phyloP scores from a whole-genome alignment of 2,888 invertebrate genomes.

The Stictocephala bisonia region DNA sequence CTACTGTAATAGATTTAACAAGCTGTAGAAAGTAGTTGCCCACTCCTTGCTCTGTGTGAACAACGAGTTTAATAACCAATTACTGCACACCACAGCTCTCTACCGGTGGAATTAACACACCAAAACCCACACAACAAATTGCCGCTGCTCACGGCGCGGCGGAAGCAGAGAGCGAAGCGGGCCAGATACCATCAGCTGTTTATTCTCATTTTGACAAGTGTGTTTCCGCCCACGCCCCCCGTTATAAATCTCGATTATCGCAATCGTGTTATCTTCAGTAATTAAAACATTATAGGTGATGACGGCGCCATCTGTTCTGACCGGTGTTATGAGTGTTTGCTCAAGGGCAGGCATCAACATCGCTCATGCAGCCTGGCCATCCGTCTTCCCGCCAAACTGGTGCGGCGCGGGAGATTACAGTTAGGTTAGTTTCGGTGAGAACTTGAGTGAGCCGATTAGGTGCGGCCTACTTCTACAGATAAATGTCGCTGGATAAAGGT shows the following conservation, averaged over 20 bases:
- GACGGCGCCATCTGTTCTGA: not conserved
- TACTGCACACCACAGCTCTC: too few species aligned
- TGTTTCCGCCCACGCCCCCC: not conserved
- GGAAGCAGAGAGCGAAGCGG: conserved; percentile 19
- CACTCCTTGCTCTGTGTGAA: conserved; percentile 1
- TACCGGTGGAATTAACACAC: conserved; percentile 26
- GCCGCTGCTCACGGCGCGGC: conserved; percentile 1
- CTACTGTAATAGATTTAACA: too few species aligned
- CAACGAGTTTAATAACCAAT: conserved; percentile 11
- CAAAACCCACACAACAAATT: conserved; percentile 39
- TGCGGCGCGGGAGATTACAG: too few species aligned
- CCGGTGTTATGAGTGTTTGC: too few species aligned
- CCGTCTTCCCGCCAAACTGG: too few species aligned
- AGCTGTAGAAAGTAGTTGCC: not conserved
- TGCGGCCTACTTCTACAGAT: too few species aligned
- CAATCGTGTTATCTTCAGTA: not conserved
- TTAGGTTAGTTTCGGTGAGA: too few species aligned
- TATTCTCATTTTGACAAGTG: conserved; percentile 34
- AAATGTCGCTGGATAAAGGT: too few species aligned
- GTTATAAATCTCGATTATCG: conserved; percentile 30
- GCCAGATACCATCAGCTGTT: conserved; percentile 36
- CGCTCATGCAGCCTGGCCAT: too few species aligned
- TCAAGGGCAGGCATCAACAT: too few species aligned
- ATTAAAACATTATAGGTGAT: conserved; percentile 34
- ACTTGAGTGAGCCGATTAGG: too few species aligned